Evolutionary conservation across 1,140 invertebrate species (phyloP), one percentile per base, ranked within the genome.

Genomic region (Tribolium madens): DNA sequence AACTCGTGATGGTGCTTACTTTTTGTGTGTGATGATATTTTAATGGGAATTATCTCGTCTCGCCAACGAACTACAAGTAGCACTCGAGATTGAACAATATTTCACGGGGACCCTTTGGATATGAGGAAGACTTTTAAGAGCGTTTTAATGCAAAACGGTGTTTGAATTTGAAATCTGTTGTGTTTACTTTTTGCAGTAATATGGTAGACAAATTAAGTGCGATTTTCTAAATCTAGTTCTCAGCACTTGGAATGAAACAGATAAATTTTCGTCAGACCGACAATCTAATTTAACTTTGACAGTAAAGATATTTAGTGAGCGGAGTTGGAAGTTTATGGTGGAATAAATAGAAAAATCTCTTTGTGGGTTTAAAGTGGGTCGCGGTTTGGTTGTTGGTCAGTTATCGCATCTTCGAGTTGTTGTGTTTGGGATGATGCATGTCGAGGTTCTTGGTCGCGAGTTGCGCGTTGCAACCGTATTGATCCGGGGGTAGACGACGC

Each of bases 401-500:
- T 64, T 14, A 64, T 64, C 57, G 57, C 57, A 33, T 64, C 57
- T 26, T 21, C 9, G 26, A 14, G 57, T 64, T 64, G 57, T 64
- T 64, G 52, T 71, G 70, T 72, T 71, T 72, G n/a, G 70, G 70
- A 72, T 72, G 70, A 72, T 72, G 70, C 70, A 72, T 72, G 42
- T 46, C 46, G 4, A 48, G 26, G 70, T 50, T 53, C 31, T 73
- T 53, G 50, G 71, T 73, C 57, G 57, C 76, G 76, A 78, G 72
- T 77, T 79, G 78, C 78, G 78, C 78, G 48, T 60, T 75, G 73
- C 78, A 79, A 6, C 47, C 36, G 73, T 81, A 81, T 81, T 79
- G 80, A 81, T 80, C 71, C 71, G 72, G 5, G 18, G 36, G 48
- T 52, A 42, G 64, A 69, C 72, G 75, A 78, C 60, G 68, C 74